Conservation (phyloP, 2,113 vertebrate genomes). For the Upupa epops region DNA sequence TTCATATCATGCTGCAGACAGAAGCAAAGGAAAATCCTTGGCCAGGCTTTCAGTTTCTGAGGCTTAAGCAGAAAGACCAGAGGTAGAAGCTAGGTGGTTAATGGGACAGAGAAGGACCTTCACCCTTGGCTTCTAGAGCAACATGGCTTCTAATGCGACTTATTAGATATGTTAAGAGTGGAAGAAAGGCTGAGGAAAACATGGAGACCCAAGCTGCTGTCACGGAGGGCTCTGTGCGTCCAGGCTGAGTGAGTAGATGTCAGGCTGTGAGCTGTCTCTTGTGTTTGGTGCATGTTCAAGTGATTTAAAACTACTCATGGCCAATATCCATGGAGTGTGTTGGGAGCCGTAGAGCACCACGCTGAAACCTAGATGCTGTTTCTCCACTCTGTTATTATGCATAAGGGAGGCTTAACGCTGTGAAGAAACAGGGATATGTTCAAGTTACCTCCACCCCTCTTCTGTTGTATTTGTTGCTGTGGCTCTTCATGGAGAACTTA, state of each 20-base stretch:
- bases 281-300: rapidly evolving
- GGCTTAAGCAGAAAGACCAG: not conserved
- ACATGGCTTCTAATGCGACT: no score
- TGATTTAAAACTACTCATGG: not conserved
- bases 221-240: not conserved
- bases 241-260: not conserved
- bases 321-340: rapidly evolving
- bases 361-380: not conserved
- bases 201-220: not conserved
- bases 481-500: not conserved
- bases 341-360: not conserved
- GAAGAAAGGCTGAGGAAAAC: not conserved
- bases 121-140: not conserved
- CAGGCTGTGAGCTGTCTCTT: not conserved
- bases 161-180: no score
- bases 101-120: not conserved
- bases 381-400: not conserved
- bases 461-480: not conserved
- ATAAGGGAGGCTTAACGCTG: not conserved
- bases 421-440: not conserved
- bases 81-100: not conserved
- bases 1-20: not conserved
- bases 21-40: not conserved
- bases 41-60: not conserved
- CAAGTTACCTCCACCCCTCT: rapidly evolving